A percentile compares a stretch with the other conserved stretches of the same genome.
These are phyloP conservation scores for Stegostoma tigrinum DNA, from an alignment of 2,113 vertebrate genomes.

Conservation along the genomic window DNA sequence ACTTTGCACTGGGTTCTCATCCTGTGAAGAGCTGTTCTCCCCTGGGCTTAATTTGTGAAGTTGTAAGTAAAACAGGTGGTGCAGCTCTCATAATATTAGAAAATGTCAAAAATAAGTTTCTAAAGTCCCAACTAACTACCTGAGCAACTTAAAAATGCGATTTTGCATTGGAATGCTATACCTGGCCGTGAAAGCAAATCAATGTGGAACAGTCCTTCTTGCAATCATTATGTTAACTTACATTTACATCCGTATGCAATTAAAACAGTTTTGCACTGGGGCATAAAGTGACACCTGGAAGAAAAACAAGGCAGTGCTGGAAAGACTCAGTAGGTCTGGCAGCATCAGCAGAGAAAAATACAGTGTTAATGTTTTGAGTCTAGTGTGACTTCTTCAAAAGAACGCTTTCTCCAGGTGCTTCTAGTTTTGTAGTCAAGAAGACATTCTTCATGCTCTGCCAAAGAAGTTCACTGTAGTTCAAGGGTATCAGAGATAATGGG, in stretches of 20 bases:
- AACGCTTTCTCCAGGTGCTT: no score
- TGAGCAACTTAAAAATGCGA: background rate
- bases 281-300: background rate
- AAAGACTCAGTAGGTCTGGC: no score
- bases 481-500: no score
- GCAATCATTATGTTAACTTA: background rate
- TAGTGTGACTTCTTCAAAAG: no score
- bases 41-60: background rate
- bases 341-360: no score
- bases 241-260: background rate
- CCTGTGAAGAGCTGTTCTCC: background rate
- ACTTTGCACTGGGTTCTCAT: background rate
- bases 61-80: background rate
- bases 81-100: background rate
- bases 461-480: no score
- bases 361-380: no score
- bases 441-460: no score
- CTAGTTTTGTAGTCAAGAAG: no score
- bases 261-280: background rate
- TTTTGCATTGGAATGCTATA: background rate
- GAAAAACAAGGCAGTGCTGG: no score
- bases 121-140: background rate
- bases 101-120: background rate
- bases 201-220: background rate
- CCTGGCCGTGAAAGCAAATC: background rate